phyloP scores from a whole-genome alignment of 2,888 invertebrate genomes.

The Aphidius colemani region DNA sequence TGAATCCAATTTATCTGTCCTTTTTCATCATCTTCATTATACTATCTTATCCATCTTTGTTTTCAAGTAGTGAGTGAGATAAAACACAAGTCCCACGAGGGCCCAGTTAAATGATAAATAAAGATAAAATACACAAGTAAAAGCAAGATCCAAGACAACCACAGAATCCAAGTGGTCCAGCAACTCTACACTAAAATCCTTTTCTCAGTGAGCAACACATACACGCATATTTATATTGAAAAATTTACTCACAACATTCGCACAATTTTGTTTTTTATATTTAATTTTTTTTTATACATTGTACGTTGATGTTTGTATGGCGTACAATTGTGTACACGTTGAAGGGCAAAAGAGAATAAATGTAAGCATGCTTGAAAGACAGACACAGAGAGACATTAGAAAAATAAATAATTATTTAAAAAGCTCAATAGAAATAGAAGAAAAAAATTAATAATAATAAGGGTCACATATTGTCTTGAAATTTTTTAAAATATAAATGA shows the following conservation, averaged over 20 bases:
- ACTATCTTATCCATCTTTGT: not conserved
- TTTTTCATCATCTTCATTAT: constrained; percentile 1
- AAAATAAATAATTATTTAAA: not conserved
- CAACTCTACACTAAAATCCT: constrained; percentile 21
- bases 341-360: not conserved
- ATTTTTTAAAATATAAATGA: constrained; percentile 7
- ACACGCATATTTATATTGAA: not conserved
- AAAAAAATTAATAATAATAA: not conserved
- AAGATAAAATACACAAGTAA: too few species aligned
- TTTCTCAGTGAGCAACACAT: constrained; percentile 9
- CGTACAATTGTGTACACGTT: constrained; percentile 17
- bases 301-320: constrained; percentile 22
- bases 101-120: too few species aligned
- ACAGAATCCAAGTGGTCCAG: constrained; percentile 23
- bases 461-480: not conserved
- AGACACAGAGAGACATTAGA: constrained; percentile 19
- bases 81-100: too few species aligned
- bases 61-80: not conserved
- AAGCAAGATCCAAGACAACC: too few species aligned
- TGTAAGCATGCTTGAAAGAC: not conserved
- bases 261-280: not conserved
- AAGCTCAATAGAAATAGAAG: not conserved
- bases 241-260: constrained; percentile 5
- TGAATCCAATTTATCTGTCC: constrained; percentile 3
- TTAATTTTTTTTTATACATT: constrained; percentile 22